These are phyloP conservation scores for Philonicus albiceps DNA, from an alignment of 2,888 invertebrate genomes.

Conservation along the genomic window DNA sequence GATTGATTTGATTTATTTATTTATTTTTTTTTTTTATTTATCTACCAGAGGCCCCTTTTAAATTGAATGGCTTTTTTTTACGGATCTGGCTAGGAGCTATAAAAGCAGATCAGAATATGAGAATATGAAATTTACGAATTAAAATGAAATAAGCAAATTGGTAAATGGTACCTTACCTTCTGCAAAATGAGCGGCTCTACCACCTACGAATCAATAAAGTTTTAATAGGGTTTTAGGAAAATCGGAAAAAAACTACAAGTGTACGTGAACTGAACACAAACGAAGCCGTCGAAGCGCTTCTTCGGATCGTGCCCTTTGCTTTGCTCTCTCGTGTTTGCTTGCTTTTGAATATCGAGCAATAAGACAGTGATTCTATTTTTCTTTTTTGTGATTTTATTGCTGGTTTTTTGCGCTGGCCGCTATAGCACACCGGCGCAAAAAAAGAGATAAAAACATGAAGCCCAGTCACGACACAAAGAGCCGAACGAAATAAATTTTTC, in stretches of 20 bases:
- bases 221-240: neutral
- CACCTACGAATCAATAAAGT: neutral
- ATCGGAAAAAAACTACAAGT: neutral
- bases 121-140: no score
- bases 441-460: constrained; percentile 2
- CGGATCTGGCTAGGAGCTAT: no score
- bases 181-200: neutral
- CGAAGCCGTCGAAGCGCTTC: neutral
- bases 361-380: constrained; percentile 15
- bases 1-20: no score
- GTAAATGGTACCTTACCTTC: no score
- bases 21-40: no score
- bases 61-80: no score
- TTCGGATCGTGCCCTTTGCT: neutral
- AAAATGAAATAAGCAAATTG: no score
- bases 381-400: neutral
- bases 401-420: neutral
- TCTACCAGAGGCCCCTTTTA: no score
- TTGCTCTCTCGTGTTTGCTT: neutral
- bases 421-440: neutral
- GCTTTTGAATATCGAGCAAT: constrained; percentile 12
- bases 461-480: constrained; percentile 35
- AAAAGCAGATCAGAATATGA: no score
- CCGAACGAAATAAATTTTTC: constrained; percentile 39
- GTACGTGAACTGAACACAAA: neutral